Evolutionary conservation across 2,797 vertebrate species (phyloP), one percentile per base, ranked within the genome.

Genomic region (Acrossocheilus fasciatus): DNA sequence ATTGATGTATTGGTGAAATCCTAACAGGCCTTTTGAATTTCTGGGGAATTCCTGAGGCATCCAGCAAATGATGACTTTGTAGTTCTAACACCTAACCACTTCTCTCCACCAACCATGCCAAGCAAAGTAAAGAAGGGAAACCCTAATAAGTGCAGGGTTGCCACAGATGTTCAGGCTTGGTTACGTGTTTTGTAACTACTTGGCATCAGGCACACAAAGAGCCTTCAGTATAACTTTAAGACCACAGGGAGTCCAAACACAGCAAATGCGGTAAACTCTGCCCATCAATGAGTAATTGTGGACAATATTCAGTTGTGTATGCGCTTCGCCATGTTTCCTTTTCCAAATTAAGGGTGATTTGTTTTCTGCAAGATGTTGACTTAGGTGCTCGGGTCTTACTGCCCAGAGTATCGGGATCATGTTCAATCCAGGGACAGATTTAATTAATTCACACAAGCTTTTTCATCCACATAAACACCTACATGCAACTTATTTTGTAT

Each of bases 1-100:
- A 36, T 23, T 68, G 73, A 84, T 52, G 45, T 78, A 50, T 45
- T 59, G 23, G 57, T 57, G 26, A 62, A 73, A 68, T 80, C 68
- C 75, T 69, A 68, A 47, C 76, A 82, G 70, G 91, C 88, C 89
- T 91, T 78, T 83, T 26, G 23, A 69, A 52, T 70, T 78, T 75
- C 82, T 75, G 93, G 94, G 93, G 94, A 94, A 93, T 91, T 93
- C 93, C 93, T 91, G 66, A 50, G 86, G 26, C 73, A 83, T 91
- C 92, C 92, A 93, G 93, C 93, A 95, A 94, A 92, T 84, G 86
- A 90, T 94, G 92, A 94, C 92, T 82, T 77, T 89, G 87, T 90
- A 88, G 76, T 26, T 89, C 87, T 87, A 12, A 73, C 43, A 76
- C 72, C 59, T 89, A 92, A 90, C 88, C 88, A 90, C 86, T 90